Evolutionary conservation across 2,797 vertebrate genomes (phyloP).

Genomic region (Amniataba percoides): DNA sequence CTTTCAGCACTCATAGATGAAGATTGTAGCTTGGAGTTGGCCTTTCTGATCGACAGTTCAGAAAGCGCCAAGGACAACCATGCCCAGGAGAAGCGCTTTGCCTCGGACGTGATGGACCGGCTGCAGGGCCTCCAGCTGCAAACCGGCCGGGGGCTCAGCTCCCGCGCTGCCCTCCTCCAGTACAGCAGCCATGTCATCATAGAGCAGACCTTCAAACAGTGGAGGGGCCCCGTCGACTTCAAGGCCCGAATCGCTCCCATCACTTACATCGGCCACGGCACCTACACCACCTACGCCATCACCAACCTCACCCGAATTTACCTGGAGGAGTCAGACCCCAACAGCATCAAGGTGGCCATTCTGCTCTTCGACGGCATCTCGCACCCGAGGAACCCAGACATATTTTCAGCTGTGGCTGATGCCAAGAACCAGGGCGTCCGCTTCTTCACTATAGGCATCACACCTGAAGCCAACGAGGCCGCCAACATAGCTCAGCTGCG

Average conservation of each 20-base stretch:
- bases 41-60: slow-evolving; percentile 93
- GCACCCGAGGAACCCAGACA: slow-evolving; percentile 92
- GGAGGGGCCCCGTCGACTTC: slow-evolving; percentile 87
- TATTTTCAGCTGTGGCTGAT: slow-evolving; percentile 89
- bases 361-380: slow-evolving; percentile 91
- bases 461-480: slow-evolving; percentile 87
- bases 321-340: slow-evolving; percentile 84
- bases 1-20: slow-evolving; percentile 75
- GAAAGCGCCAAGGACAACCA: slow-evolving; percentile 93
- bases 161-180: slow-evolving; percentile 90
- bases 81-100: slow-evolving; percentile 90
- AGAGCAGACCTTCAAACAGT: slow-evolving; percentile 91
- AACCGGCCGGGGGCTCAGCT: slow-evolving; percentile 84
- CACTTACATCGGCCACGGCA: slow-evolving; percentile 90
- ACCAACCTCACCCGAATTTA: slow-evolving; percentile 93
- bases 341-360: slow-evolving; percentile 88
- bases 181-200: slow-evolving; percentile 92
- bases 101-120: slow-evolving; percentile 83
- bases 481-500: slow-evolving; percentile 87
- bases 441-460: slow-evolving; percentile 92
- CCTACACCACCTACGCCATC: slow-evolving; percentile 93
- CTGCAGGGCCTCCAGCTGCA: slow-evolving; percentile 86
- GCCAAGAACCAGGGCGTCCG: slow-evolving; percentile 92
- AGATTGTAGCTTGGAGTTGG: slow-evolving; percentile 90
- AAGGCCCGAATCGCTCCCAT: slow-evolving; percentile 86